These are phyloP conservation scores for Coregonus sp. DNA, from an alignment of 2,797 vertebrate genomes.

Conservation along the genomic window DNA sequence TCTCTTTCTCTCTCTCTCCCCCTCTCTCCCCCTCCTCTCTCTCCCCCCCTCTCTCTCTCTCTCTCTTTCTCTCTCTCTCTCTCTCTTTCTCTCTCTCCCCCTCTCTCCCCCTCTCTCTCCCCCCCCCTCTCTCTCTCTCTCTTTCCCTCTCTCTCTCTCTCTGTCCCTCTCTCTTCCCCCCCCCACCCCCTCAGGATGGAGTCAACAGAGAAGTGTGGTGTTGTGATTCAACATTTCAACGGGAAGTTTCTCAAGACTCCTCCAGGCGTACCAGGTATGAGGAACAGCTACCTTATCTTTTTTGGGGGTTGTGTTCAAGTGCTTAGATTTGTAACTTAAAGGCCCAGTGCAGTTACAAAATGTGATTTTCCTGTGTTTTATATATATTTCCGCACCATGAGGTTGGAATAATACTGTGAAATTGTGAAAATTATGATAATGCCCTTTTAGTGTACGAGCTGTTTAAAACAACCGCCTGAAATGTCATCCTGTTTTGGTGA, in stretches of 20 bases:
- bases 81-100: slow-evolving; percentile 25
- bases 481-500: too few species aligned
- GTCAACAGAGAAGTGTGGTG: slow-evolving; percentile 98
- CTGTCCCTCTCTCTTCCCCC: not conserved
- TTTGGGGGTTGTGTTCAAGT: not conserved
- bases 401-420: too few species aligned
- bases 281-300: not conserved
- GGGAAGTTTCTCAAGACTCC: slow-evolving; percentile 99
- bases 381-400: too few species aligned
- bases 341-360: too few species aligned
- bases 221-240: slow-evolving; percentile 99
- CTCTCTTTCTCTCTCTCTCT: not conserved
- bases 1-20: too few species aligned
- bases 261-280: slow-evolving; percentile 94
- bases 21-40: slow-evolving; percentile 16
- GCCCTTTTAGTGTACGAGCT: too few species aligned
- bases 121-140: slow-evolving; percentile 3
- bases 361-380: too few species aligned
- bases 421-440: too few species aligned
- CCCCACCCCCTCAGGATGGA: slow-evolving; percentile 86
- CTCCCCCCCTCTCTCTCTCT: too few species aligned
- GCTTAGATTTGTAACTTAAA: too few species aligned
- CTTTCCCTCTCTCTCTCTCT: not conserved
- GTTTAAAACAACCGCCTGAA: too few species aligned
- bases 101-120: slow-evolving; percentile 6